Percentiles rank a stretch among this genome's conserved stretches.
These are phyloP conservation scores for Martes martes DNA, from an alignment of 2,113 vertebrate species.

Conservation along the genomic window DNA sequence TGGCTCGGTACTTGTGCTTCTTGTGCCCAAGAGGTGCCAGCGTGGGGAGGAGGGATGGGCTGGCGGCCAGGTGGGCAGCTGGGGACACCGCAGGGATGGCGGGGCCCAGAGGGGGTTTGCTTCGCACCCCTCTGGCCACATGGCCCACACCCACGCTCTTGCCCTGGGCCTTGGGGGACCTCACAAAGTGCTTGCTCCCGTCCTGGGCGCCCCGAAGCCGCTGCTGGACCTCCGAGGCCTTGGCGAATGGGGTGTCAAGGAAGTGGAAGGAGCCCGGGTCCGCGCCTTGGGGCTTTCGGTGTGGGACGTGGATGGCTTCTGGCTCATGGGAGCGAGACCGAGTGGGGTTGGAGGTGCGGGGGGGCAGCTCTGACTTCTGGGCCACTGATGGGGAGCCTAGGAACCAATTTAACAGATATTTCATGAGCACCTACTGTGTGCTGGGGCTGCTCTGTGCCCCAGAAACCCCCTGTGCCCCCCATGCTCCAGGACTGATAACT, in stretches of 20 bases:
- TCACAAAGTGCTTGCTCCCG: conserved; percentile 89
- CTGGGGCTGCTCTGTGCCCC: neutral
- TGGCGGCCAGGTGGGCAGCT: conserved; percentile 81
- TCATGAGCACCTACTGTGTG: neutral
- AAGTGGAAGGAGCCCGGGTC: conserved; percentile 82
- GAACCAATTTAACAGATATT: conserved; percentile 69
- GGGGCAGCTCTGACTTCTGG: conserved; percentile 89
- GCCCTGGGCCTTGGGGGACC: conserved; percentile 92
- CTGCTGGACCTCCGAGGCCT: conserved; percentile 84
- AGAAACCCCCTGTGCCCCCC: neutral
- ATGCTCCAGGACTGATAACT: neutral
- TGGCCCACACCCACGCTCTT: conserved; percentile 84
- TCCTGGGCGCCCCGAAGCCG: conserved; percentile 87
- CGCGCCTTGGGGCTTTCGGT: conserved; percentile 88
- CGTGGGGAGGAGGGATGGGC: conserved; percentile 87
- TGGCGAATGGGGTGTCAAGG: conserved; percentile 80
- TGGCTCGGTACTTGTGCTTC: conserved; percentile 94
- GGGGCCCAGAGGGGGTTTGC: conserved; percentile 81
- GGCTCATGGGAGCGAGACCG: conserved; percentile 97
- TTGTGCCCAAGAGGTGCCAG: conserved; percentile 89
- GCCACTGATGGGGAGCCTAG: conserved; percentile 84
- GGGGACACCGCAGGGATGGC: conserved; percentile 80
- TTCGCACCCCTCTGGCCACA: conserved; percentile 87
- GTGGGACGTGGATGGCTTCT: conserved; percentile 89
- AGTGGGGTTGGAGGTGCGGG: conserved; percentile 88